Percentiles rank a stretch among this genome's conserved stretches.
These are phyloP conservation scores for Hirtodrosophila alboralis DNA, from an alignment of 2,888 invertebrate genomes.

Conservation along the genomic window DNA sequence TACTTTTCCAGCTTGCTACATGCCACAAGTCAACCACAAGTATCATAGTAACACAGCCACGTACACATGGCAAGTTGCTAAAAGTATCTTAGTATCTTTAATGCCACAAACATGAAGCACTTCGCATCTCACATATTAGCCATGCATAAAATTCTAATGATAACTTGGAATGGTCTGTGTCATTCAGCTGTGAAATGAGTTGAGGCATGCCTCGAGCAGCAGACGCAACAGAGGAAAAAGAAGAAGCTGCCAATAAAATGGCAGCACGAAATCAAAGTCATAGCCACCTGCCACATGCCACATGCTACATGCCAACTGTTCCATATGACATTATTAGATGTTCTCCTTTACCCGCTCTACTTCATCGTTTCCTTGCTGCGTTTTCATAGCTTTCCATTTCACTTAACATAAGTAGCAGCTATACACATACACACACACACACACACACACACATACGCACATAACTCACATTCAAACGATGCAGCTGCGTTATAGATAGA, in stretches of 20 bases:
- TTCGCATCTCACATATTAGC: slow-evolving; percentile 19
- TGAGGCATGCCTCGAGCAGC: slow-evolving; percentile 20
- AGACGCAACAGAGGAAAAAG: not conserved
- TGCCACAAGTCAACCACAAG: slow-evolving; percentile 3
- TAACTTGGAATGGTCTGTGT: slow-evolving; percentile 25
- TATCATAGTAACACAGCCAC: not conserved
- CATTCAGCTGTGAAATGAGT: slow-evolving; percentile 65
- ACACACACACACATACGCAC: not conserved
- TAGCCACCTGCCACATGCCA: not conserved
- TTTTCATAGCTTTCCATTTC: slow-evolving; percentile 69
- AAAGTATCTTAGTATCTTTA: not conserved
- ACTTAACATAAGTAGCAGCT: slow-evolving; percentile 52
- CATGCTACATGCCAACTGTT: not conserved
- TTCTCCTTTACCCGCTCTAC: slow-evolving; percentile 10
- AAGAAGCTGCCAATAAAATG: slow-evolving; percentile 61
- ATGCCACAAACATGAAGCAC: slow-evolving; percentile 2
- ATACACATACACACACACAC: slow-evolving; percentile 7
- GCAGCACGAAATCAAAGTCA: slow-evolving; percentile 48
- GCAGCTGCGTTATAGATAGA: slow-evolving; percentile 23
- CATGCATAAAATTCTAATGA: slow-evolving; percentile 56
- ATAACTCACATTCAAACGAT: slow-evolving; percentile 5
- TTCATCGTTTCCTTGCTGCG: slow-evolving; percentile 30
- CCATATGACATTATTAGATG: slow-evolving; percentile 23
- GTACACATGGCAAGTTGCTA: not conserved
- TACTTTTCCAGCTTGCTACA: slow-evolving; percentile 6